Evolutionary conservation across 1,140 invertebrate species (phyloP).

Genomic region (Drosophila biarmipes): DNA sequence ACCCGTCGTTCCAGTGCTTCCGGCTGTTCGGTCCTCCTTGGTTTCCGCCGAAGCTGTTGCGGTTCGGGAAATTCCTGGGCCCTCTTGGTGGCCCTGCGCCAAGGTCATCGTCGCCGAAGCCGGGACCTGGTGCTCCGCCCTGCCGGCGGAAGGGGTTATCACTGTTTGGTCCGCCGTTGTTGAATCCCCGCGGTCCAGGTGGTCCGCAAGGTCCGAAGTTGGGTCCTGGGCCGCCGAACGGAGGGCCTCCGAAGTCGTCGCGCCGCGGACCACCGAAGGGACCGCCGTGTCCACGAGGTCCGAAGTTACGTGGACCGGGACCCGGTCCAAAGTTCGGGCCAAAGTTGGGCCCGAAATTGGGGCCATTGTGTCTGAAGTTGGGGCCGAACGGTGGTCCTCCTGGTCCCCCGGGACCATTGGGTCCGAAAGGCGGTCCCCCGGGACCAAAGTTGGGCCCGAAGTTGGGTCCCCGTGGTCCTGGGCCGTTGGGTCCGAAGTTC

Average conservation of each 20-base stretch:
- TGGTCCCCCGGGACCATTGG: slow-evolving; percentile 12
- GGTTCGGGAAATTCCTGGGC: slow-evolving; percentile 31
- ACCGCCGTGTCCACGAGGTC: slow-evolving; percentile 12
- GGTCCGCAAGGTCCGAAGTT: slow-evolving; percentile 30
- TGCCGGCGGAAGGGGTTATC: slow-evolving; percentile 66
- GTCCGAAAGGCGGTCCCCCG: slow-evolving; percentile 37
- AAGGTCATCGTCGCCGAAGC: slow-evolving; percentile 43
- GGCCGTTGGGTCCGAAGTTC: slow-evolving; percentile 31
- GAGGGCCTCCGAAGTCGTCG: slow-evolving; percentile 33
- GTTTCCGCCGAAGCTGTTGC: slow-evolving; percentile 42
- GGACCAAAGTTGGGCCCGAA: slow-evolving; percentile 21
- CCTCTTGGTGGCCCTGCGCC: slow-evolving; percentile 22
- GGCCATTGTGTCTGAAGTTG: slow-evolving; percentile 11
- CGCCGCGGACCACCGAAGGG: slow-evolving; percentile 44
- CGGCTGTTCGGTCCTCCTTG: slow-evolving; percentile 33
- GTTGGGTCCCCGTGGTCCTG: slow-evolving; percentile 21
- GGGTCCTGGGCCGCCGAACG: slow-evolving; percentile 30
- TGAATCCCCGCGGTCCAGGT: slow-evolving; percentile 24
- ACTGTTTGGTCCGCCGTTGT: slow-evolving; percentile 29
- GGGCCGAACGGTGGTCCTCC: background rate
- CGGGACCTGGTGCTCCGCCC: slow-evolving; percentile 31
- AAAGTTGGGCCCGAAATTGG: slow-evolving; percentile 38
- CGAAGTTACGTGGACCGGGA: background rate
- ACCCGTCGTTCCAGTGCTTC: slow-evolving; percentile 60
- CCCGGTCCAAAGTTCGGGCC: slow-evolving; percentile 34